phyloP scores from a whole-genome alignment of 2,888 invertebrate genomes.

The Cosmopolites sordidus region DNA sequence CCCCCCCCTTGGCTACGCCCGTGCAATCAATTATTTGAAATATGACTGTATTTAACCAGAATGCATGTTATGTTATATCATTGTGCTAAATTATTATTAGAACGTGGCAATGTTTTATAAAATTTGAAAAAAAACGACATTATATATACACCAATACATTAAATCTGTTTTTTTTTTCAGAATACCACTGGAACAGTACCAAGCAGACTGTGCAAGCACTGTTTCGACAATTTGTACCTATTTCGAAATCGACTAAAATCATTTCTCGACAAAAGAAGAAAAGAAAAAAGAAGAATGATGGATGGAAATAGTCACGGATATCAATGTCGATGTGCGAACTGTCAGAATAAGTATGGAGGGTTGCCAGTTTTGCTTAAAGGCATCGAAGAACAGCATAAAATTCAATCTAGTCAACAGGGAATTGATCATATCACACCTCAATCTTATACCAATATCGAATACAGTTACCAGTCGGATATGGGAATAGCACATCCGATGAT shows the following conservation, averaged over 20 bases:
- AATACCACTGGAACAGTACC: conserved; percentile 5
- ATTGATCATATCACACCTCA: not conserved
- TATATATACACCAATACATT: too few relatives aligned
- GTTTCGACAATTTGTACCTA: conserved; percentile 23
- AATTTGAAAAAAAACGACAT: too few relatives aligned
- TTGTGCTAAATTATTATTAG: too few relatives aligned
- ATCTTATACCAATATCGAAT: not conserved
- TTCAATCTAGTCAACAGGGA: conserved; percentile 11
- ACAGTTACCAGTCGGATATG: not conserved
- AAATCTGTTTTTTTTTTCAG: too few relatives aligned
- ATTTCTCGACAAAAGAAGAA: not conserved
- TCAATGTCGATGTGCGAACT: conserved; percentile 31
- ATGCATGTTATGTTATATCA: too few relatives aligned
- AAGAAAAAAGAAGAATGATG: conserved; percentile 1
- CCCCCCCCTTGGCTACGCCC: too few relatives aligned
- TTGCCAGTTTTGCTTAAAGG: conserved; percentile 34
- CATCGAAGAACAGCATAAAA: conserved; percentile 31
- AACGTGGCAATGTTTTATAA: too few relatives aligned
- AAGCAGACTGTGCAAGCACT: conserved; percentile 19
- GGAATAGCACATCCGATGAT: not conserved
- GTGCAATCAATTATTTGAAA: too few relatives aligned
- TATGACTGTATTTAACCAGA: too few relatives aligned
- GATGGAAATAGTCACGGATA: conserved; percentile 21
- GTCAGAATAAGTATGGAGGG: conserved; percentile 33
- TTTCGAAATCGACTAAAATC: conserved; percentile 19